phyloP scores from a whole-genome alignment of 92 coral and sea anemone species.

The Chrysogorgia sp. region DNA sequence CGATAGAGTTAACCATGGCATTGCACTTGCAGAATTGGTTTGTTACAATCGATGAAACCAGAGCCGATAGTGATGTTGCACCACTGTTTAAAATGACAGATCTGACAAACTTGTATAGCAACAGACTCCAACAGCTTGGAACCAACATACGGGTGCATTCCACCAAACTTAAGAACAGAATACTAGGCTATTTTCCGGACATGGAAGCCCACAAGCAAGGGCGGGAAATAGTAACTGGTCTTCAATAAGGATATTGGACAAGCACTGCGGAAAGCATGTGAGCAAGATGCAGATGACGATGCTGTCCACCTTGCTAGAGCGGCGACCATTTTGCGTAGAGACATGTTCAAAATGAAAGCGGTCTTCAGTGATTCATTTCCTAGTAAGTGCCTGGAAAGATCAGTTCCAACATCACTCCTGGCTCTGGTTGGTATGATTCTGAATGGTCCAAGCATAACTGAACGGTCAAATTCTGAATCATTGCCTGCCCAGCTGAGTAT shows the following conservation, averaged over 20 bases:
- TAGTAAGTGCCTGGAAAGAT: background rate
- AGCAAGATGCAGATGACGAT: constrained; percentile 6
- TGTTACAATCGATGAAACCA: too few relatives aligned
- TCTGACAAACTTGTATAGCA: constrained; percentile 40
- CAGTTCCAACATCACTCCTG: constrained; percentile 12
- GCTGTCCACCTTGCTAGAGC: constrained; percentile 8
- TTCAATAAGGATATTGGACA: constrained; percentile 1
- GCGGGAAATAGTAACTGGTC: background rate
- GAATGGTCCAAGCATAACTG: background rate
- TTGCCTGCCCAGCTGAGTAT: constrained; percentile 3
- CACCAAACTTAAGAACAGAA: constrained; percentile 28
- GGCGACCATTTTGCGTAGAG: constrained; percentile 17
- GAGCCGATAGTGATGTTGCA: too few relatives aligned
- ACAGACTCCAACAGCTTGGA: constrained; percentile 33
- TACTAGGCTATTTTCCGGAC: constrained; percentile 13
- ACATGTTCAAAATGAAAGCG: background rate
- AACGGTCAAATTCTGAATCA: background rate
- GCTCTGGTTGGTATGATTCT: constrained; percentile 32
- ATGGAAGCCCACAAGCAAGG: background rate
- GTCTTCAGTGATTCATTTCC: background rate
- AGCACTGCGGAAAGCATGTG: constrained; percentile 19
- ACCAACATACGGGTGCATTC: constrained; percentile 11
- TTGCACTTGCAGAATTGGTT: too few relatives aligned
- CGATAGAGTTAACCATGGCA: too few relatives aligned
- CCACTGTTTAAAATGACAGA: constrained; percentile 57